These are phyloP conservation scores for Tenebrosternarchus preto DNA, from an alignment of 2,113 vertebrate species.

Conservation along the genomic window DNA sequence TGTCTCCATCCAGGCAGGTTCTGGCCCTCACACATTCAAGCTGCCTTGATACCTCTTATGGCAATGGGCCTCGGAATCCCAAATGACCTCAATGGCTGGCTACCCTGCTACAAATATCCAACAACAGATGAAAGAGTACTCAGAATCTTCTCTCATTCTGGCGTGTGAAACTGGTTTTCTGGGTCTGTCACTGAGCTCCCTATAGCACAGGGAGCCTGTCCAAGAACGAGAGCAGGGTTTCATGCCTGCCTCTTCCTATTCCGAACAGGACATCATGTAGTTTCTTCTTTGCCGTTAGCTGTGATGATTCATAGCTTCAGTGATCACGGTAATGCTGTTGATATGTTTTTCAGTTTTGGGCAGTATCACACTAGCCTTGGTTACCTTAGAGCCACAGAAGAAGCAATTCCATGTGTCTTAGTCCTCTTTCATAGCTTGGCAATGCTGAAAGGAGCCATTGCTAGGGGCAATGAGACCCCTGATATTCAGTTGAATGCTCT, in stretches of 20 bases:
- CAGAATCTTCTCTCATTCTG: background rate
- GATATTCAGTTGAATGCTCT: no score
- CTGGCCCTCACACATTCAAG: background rate
- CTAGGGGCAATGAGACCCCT: no score
- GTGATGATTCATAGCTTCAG: slow-evolving; percentile 2
- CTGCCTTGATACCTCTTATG: background rate
- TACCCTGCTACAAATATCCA: background rate
- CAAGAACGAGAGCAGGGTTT: background rate
- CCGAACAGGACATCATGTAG: background rate
- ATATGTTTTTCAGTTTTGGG: slow-evolving; percentile 14
- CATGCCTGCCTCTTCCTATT: background rate
- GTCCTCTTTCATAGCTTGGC: no score
- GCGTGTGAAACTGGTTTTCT: background rate
- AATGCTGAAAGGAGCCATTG: no score
- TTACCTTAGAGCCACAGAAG: background rate
- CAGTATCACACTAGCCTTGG: background rate
- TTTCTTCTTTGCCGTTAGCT: background rate
- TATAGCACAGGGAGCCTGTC: slow-evolving; percentile 1
- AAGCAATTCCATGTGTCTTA: no score
- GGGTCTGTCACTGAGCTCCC: background rate
- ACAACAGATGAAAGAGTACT: background rate
- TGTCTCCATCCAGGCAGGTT: background rate
- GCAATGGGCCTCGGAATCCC: background rate
- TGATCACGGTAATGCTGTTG: background rate
- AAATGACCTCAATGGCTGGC: background rate